These are phyloP conservation scores for Chaetorhynchus papuensis DNA, from an alignment of 2,113 vertebrate species.

Conservation along the genomic window DNA sequence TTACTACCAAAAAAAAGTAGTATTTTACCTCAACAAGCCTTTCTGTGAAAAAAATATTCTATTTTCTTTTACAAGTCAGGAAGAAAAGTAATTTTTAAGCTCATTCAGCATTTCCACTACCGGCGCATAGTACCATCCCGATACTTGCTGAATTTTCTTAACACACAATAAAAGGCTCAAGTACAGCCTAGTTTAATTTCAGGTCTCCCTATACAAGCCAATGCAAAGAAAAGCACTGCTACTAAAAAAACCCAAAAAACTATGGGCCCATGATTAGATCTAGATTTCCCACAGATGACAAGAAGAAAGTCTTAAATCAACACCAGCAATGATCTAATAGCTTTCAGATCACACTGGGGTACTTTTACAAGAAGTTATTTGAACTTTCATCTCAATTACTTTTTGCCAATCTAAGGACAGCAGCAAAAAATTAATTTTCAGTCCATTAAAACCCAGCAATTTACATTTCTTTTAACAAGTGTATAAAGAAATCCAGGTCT, in stretches of 20 bases:
- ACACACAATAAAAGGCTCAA: neutral
- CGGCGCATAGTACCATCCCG: neutral
- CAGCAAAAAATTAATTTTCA: neutral
- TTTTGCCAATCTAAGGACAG: neutral
- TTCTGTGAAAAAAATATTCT: neutral
- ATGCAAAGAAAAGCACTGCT: neutral
- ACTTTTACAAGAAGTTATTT: neutral
- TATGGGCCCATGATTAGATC: neutral
- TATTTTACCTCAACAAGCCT: neutral
- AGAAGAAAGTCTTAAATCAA: neutral
- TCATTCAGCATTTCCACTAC: neutral
- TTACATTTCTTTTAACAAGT: neutral
- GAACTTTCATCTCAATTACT: neutral
- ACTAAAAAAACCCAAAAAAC: neutral
- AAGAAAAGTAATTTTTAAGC: neutral
- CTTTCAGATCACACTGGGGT: neutral
- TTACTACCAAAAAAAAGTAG: neutral
- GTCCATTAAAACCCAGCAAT: neutral
- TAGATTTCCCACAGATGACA: neutral
- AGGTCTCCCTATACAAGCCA: neutral
- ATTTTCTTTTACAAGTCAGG: neutral
- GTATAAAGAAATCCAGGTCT: neutral
- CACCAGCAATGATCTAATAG: neutral
- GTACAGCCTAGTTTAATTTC: neutral
- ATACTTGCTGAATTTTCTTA: neutral